Evolutionary conservation across 23 tunicate genomes (phyloP).

Genomic region (Halocynthia roretzi): DNA sequence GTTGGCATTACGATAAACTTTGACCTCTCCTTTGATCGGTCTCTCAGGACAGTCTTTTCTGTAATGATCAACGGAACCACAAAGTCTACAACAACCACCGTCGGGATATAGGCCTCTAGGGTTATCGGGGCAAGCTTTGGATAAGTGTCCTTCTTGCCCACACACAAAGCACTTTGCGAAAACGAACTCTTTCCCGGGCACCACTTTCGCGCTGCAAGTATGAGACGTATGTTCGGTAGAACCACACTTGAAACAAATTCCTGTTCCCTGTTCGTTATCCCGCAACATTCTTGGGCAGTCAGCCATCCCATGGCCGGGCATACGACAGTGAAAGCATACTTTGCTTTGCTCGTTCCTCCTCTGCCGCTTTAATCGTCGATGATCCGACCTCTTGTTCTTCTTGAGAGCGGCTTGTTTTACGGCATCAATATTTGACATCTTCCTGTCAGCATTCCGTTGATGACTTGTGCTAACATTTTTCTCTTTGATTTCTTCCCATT

Average conservation of each 20-base stretch:
- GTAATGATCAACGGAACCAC: constrained; percentile 92
- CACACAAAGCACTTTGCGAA: constrained; percentile 97
- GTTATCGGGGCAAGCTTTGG: constrained; percentile 86
- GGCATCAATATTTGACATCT: neutral
- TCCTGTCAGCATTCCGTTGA: neutral
- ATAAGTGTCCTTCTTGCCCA: constrained; percentile 82
- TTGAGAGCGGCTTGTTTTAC: constrained; percentile 38
- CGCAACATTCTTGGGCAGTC: constrained; percentile 79
- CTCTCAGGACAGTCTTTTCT: constrained; percentile 86
- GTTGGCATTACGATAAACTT: constrained; percentile 27
- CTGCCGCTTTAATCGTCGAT: constrained; percentile 51
- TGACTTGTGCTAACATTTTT: neutral
- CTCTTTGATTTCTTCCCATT: constrained; percentile 17
- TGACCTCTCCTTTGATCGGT: constrained; percentile 57
- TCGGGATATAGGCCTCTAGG: constrained; percentile 87
- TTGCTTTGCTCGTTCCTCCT: constrained; percentile 42
- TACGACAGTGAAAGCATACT: constrained; percentile 97
- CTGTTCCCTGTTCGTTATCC: constrained; percentile 58
- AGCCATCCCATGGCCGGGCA: constrained; percentile 96
- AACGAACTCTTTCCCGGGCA: constrained; percentile 51
- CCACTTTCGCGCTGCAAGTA: constrained; percentile 62
- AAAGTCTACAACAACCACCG: constrained; percentile 83
- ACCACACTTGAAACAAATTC: constrained; percentile 87
- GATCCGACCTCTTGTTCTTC: constrained; percentile 69
- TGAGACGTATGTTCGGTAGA: constrained; percentile 72